A percentile compares a stretch with the other conserved stretches of the same genome.
Conservation (phyloP, 2,113 vertebrate species). For the Chascanopsetta lugubris region DNA sequence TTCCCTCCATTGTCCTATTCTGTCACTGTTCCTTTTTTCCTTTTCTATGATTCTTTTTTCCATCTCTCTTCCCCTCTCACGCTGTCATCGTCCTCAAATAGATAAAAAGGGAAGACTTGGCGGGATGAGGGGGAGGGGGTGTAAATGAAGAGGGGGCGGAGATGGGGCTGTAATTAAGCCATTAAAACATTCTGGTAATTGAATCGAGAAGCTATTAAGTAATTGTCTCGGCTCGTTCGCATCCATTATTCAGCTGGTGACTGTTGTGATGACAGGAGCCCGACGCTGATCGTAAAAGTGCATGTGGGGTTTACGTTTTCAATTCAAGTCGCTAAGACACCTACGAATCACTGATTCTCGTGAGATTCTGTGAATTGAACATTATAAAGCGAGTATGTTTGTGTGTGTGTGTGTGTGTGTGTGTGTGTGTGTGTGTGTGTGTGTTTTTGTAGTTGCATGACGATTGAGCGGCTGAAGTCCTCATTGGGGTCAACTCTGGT, state of each 20-base stretch:
- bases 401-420: no score
- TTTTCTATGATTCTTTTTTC: conserved; percentile 2
- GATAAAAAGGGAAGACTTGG: conserved; percentile 1
- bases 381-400: no score
- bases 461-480: neutral
- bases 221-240: conserved; percentile 54
- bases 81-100: conserved; percentile 28
- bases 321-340: no score
- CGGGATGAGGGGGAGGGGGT: neutral
- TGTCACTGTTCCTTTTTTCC: neutral
- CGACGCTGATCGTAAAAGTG: conserved; percentile 17
- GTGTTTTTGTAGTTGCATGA: neutral
- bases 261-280: conserved; percentile 47
- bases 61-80: conserved; percentile 9
- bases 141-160: conserved; percentile 4
- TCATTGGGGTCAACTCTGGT: neutral
- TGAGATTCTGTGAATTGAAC: no score
- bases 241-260: conserved; percentile 53
- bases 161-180: conserved; percentile 47
- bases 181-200: conserved; percentile 61
- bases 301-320: conserved; percentile 3
- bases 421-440: no score
- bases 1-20: neutral
- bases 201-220: conserved; percentile 66
- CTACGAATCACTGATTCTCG: no score